Conservation (phyloP, 1,140 invertebrate genomes). For the Mactra quadrangularis region DNA sequence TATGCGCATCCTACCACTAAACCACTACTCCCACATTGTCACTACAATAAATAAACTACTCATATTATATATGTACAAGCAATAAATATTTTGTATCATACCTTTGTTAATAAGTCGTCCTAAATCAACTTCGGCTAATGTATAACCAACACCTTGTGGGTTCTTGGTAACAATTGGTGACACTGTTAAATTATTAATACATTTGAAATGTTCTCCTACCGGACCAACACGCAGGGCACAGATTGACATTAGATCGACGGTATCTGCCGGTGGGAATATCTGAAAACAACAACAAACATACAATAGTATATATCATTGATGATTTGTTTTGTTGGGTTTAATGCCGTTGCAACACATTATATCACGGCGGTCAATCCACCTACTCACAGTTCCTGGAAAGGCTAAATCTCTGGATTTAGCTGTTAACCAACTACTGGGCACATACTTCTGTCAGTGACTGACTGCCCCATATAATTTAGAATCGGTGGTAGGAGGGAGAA, state of each 20-base stretch:
- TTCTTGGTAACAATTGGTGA: slow-evolving; percentile 38
- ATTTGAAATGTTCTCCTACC: slow-evolving; percentile 71
- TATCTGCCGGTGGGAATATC: slow-evolving; percentile 75
- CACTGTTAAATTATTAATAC: slow-evolving; percentile 65
- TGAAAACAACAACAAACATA: background rate
- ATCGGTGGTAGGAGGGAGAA: too few relatives aligned
- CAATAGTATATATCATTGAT: slow-evolving; percentile 64
- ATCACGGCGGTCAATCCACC: too few relatives aligned
- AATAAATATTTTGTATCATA: slow-evolving; percentile 26
- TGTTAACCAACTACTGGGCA: too few relatives aligned
- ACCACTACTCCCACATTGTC: background rate
- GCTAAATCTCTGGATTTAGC: too few relatives aligned
- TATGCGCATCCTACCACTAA: too few relatives aligned
- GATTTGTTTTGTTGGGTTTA: too few relatives aligned
- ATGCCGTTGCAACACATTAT: too few relatives aligned
- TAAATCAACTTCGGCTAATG: slow-evolving; percentile 66
- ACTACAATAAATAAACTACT: background rate
- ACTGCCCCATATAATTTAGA: too few relatives aligned
- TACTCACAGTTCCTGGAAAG: too few relatives aligned
- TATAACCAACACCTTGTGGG: slow-evolving; percentile 64
- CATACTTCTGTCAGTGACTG: too few relatives aligned
- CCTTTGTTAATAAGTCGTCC: slow-evolving; percentile 76
- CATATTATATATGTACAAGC: background rate
- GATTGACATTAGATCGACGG: slow-evolving; percentile 75
- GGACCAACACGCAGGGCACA: slow-evolving; percentile 69